Evolutionary conservation across 2,888 invertebrate species (phyloP).

Genomic region (Anagyrus pseudococci): DNA sequence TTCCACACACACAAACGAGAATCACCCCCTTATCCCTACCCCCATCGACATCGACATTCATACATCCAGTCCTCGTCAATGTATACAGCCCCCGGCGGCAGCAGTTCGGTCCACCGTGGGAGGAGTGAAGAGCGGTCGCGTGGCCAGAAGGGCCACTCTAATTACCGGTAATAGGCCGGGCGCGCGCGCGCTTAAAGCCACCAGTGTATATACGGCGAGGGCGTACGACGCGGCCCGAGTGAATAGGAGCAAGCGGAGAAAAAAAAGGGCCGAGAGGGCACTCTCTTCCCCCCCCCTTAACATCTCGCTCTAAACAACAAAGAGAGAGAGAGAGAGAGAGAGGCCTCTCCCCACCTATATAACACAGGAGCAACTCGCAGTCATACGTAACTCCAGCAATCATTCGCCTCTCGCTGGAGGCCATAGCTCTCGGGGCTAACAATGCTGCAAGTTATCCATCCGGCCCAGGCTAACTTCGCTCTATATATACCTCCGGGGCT

Average conservation of each 20-base stretch:
- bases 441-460: slow-evolving; percentile 60
- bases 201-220: neutral
- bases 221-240: neutral
- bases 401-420: slow-evolving; percentile 59
- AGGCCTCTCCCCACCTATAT: slow-evolving; percentile 37
- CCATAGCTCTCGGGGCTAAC: slow-evolving; percentile 57
- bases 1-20: too few relatives aligned
- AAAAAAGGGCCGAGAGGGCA: neutral
- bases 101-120: too few relatives aligned
- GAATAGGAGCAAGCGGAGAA: neutral
- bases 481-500: slow-evolving; percentile 2
- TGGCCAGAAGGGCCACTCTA: slow-evolving; percentile 59
- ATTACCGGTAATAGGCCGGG: slow-evolving; percentile 48
- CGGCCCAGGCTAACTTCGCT: slow-evolving; percentile 53
- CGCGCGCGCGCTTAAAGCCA: too few relatives aligned
- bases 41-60: too few relatives aligned
- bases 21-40: too few relatives aligned
- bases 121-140: slow-evolving; percentile 55
- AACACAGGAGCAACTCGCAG: neutral
- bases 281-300: too few relatives aligned
- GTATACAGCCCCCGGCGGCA: too few relatives aligned
- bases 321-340: too few relatives aligned
- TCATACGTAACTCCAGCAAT: slow-evolving; percentile 49
- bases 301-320: slow-evolving; percentile 31
- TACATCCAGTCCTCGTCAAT: too few relatives aligned